A percentile compares a stretch with the other conserved stretches of the same genome.
These are phyloP conservation scores for Clavelina lepadiformis DNA, from an alignment of 23 tunicate genomes.

Conservation along the genomic window DNA sequence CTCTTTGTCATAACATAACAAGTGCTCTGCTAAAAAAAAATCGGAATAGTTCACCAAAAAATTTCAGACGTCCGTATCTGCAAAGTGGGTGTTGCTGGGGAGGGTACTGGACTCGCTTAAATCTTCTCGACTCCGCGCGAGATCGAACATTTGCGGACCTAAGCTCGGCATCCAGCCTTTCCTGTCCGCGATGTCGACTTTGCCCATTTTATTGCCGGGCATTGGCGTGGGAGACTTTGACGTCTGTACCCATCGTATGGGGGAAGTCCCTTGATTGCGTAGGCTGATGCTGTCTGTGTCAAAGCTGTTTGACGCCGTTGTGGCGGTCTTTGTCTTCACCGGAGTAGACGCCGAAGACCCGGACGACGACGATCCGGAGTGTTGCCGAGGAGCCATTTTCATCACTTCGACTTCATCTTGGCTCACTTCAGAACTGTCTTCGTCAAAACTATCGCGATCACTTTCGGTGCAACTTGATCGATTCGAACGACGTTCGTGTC, in stretches of 20 bases:
- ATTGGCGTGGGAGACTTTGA: slow-evolving; percentile 6
- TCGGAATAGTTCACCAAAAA: too few relatives aligned
- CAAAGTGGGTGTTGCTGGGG: too few relatives aligned
- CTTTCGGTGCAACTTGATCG: too few relatives aligned
- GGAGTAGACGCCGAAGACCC: not conserved
- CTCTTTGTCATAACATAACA: too few relatives aligned
- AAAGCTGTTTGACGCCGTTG: slow-evolving; percentile 1
- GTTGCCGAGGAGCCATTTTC: not conserved
- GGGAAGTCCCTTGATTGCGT: slow-evolving; percentile 63
- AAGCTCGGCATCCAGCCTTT: slow-evolving; percentile 93
- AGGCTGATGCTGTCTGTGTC: slow-evolving; percentile 2
- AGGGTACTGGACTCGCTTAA: too few relatives aligned
- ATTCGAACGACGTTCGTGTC: not conserved
- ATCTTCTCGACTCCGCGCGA: too few relatives aligned
- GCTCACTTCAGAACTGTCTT: slow-evolving; percentile 16
- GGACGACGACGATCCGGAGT: not conserved
- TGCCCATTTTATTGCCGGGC: slow-evolving; percentile 14
- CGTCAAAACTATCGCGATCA: slow-evolving; percentile 27
- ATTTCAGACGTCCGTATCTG: too few relatives aligned
- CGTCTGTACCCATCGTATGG: slow-evolving; percentile 66
- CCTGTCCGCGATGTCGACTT: slow-evolving; percentile 55
- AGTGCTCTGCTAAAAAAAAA: too few relatives aligned
- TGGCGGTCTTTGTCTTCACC: slow-evolving; percentile 3
- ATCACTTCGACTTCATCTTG: not conserved
- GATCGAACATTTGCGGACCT: slow-evolving; percentile 85